Evolutionary conservation across 2,888 invertebrate genomes (phyloP), one percentile per base, ranked within the genome.

Genomic region (Rhogogaster chlorosoma): DNA sequence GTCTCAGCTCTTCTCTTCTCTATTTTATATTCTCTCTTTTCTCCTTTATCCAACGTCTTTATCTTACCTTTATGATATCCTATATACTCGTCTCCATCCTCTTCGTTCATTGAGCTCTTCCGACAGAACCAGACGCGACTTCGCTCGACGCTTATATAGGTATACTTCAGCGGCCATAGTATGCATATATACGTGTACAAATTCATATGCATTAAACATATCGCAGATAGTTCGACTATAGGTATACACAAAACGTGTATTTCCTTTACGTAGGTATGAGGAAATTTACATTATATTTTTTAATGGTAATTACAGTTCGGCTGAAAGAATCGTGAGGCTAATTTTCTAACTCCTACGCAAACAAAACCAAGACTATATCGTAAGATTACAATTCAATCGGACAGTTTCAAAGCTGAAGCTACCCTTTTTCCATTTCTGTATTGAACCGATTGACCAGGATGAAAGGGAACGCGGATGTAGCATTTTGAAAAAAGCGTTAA

Each of bases 231-330:
- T 73, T 73, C 36, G 38, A 29, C 32, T 67, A 32, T 67, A 67
- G 29, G 29, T 67, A 61, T 67, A 29, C 18, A n/a, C n/a, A n/a
- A n/a, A 67, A 12, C 22, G 26, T 67, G 12, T 64, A 78, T 82
- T 64, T 64, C 78, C n/a, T n/a, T n/a, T 80, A 80, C 61, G 80
- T 80, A 53, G 7, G 22, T 29, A 53, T 18, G 53, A 57, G 18
- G 18, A 71, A 29, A 85, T 80, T 85, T 85, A 85, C 82, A 85
- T 85, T 85, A 85, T 85, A 85, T 85, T 85, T 85, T 85, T 71
- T 85, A 82, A 85, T 82, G 84, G 84, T 85, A 82, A 85, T 85
- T 85, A n/a, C n/a, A n/a, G 84, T 85, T 82, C 71, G 26, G 84
- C 71, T 42, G 70, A 82, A 82, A 57, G 78, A 15, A 53, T 49